These are phyloP conservation scores for Scaptomyza pallida DNA, from an alignment of 1,140 invertebrate species.

Conservation along the genomic window DNA sequence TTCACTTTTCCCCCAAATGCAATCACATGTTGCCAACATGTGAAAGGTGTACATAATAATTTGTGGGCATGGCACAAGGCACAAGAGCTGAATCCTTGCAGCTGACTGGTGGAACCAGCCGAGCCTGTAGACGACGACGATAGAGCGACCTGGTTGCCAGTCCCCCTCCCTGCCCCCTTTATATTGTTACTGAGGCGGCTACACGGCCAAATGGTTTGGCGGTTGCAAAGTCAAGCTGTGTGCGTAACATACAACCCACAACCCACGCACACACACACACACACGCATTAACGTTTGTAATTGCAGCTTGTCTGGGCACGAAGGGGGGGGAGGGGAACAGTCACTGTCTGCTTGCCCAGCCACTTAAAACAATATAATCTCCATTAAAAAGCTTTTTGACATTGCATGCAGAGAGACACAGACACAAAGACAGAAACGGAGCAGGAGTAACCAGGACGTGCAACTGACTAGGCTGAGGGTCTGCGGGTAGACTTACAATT, in stretches of 20 bases:
- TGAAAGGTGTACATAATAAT: slow-evolving; percentile 80
- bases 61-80: slow-evolving; percentile 33
- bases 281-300: slow-evolving; percentile 78
- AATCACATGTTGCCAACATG: slow-evolving; percentile 80
- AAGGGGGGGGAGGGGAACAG: neutral
- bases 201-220: slow-evolving; percentile 67
- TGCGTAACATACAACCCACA: neutral
- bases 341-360: slow-evolving; percentile 21
- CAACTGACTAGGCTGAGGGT: neutral
- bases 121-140: neutral
- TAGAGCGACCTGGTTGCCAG: neutral
- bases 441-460: neutral
- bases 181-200: slow-evolving; percentile 57
- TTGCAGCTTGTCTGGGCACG: slow-evolving; percentile 68
- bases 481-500: slow-evolving; percentile 9
- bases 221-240: slow-evolving; percentile 73
- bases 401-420: slow-evolving; percentile 53
- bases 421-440: neutral
- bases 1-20: slow-evolving; percentile 71
- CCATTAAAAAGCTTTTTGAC: slow-evolving; percentile 82
- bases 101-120: slow-evolving; percentile 12
- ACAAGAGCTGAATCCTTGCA: slow-evolving; percentile 15
- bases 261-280: slow-evolving; percentile 49
- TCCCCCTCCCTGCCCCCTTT: neutral
- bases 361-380: slow-evolving; percentile 83